Base-by-base conservation (phyloP, 2,113 vertebrate species). In the Passer montanus region DNA sequence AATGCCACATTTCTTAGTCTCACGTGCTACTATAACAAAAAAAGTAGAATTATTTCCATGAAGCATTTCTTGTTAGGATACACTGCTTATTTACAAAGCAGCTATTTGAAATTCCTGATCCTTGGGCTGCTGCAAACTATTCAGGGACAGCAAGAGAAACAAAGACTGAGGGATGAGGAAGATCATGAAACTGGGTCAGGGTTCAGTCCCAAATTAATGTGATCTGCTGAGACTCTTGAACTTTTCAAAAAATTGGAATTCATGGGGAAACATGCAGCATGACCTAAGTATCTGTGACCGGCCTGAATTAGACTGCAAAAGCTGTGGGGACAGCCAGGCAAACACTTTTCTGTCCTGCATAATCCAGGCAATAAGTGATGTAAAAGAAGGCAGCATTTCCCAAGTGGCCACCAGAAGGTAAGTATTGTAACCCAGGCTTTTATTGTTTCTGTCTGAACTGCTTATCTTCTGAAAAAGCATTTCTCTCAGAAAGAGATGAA, bases 371-470 rank as follows among this genome's bases (percentile, higher is more conserved):
- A 64, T 31, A 62, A 74, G 53, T 27, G 86, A 88, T 41, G 81
- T 44, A 78, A 95, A 91, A 82, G 84, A 14, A 67, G n/a, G 60
- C 91, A 80, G 60, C n/a, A 60, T 74, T 87, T 94, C 96, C 94
- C 92, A 91, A 55, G 78, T 1, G 81, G 68, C 41, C 77, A 77
- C 19, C 35, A 74, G 30, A 76, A 85, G 75, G 87, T 63, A 80
- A 80, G 44, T 26, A 76, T 18, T 87, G 75, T 58, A 86, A 41
- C 33, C 10, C 8, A 89, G 52, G 64, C 22, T 90, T 93, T 91
- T 78, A 93, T 92, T 95, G 93, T 90, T 88, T 82, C 90, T 95
- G 90, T 52, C 88, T 93, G 84, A 93, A 90, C 27, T 80, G 82
- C 47, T 93, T 94, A 84, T 85, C 82, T 86, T 74, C 82, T 63